Evolutionary conservation across 2,797 vertebrate genomes (phyloP).

Genomic region (Enteromius trimaculatus): DNA sequence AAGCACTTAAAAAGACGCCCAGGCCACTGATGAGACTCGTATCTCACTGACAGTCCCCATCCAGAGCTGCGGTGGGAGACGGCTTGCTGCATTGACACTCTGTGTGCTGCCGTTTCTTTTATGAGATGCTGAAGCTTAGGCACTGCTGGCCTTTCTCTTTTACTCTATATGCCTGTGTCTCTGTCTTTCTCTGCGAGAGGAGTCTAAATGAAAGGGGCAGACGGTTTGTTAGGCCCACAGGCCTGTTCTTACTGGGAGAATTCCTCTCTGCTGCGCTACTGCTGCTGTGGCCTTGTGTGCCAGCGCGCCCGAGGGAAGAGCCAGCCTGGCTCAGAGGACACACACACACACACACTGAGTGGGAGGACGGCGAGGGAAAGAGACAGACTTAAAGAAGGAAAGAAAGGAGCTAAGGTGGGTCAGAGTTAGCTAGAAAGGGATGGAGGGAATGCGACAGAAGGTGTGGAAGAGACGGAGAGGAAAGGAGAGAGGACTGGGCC

Average conservation of each 20-base stretch:
- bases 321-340: constrained; percentile 32
- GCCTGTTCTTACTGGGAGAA: constrained; percentile 53
- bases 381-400: constrained; percentile 47
- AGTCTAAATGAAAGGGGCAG: constrained; percentile 52
- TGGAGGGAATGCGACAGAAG: constrained; percentile 35
- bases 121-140: constrained; percentile 35
- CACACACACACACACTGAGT: constrained; percentile 28
- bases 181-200: constrained; percentile 22
- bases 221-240: constrained; percentile 49
- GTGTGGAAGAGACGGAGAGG: constrained; percentile 5
- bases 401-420: background rate
- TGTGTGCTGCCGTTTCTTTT: constrained; percentile 16
- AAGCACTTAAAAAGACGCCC: constrained; percentile 24
- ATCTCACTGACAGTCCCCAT: constrained; percentile 36
- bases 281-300: constrained; percentile 46
- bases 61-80: constrained; percentile 15
- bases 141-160: constrained; percentile 20
- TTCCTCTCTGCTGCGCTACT: constrained; percentile 45
- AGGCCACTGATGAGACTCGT: constrained; percentile 39
- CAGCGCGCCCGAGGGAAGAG: constrained; percentile 40
- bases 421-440: constrained; percentile 16
- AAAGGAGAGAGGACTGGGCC: constrained; percentile 34
- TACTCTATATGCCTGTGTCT: constrained; percentile 20
- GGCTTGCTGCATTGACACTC: constrained; percentile 28
- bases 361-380: constrained; percentile 34